These are phyloP conservation scores for Probaryconus sp. DNA, from an alignment of 1,140 invertebrate genomes.

Conservation along the genomic window DNA sequence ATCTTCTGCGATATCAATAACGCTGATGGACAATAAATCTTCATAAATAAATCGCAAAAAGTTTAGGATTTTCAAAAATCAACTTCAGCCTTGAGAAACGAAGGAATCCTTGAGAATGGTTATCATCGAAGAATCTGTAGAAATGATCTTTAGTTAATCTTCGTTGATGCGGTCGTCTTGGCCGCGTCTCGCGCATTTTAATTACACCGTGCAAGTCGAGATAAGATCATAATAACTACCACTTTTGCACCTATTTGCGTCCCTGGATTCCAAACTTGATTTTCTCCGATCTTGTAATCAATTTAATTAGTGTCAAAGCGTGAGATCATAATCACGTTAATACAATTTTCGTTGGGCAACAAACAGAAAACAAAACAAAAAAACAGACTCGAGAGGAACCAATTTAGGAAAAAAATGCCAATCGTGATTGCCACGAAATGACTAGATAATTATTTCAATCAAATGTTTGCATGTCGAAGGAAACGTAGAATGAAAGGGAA, in stretches of 20 bases:
- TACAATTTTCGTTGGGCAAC: conserved; percentile 1
- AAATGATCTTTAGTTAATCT: neutral
- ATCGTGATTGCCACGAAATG: conserved; percentile 2
- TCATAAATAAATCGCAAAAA: too few relatives aligned
- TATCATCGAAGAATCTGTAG: too few relatives aligned
- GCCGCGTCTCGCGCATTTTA: conserved; percentile 14
- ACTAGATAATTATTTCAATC: conserved; percentile 42
- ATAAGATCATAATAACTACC: conserved; percentile 40
- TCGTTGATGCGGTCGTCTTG: neutral
- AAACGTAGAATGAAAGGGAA: conserved; percentile 19
- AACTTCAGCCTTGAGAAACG: too few relatives aligned
- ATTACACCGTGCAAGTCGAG: conserved; percentile 7
- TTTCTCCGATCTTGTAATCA: conserved; percentile 18
- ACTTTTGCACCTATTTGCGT: conserved; percentile 29
- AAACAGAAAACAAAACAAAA: neutral
- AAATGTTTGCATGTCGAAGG: conserved; percentile 44
- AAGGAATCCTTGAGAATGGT: too few relatives aligned
- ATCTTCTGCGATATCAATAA: too few relatives aligned
- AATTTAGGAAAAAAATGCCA: too few relatives aligned
- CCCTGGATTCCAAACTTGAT: conserved; percentile 12
- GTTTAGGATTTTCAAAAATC: too few relatives aligned
- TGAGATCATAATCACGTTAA: conserved; percentile 26
- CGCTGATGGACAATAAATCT: too few relatives aligned
- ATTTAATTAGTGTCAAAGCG: conserved; percentile 33
- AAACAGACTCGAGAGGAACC: too few relatives aligned